Evolutionary conservation across 2,797 vertebrate species (phyloP), one percentile per base, ranked within the genome.

Genomic region (Siniperca undulata): DNA sequence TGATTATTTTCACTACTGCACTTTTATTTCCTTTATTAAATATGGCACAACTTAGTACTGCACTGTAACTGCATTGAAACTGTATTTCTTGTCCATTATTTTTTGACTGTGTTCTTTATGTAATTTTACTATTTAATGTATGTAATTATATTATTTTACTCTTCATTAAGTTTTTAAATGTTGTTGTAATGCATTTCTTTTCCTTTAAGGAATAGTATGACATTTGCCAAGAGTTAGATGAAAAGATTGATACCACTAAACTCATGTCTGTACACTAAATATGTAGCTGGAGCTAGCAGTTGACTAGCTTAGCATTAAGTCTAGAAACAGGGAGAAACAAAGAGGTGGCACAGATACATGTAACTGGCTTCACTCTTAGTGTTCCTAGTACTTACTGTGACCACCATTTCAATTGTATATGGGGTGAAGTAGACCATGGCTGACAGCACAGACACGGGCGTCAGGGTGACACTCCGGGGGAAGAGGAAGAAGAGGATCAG

Each of bases 401-500:
- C 74, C n/a, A 94, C 89, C 88, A 98, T 93, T 0, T 89, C 72
- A 16, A 97, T 88, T 0, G 27, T 52, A 0, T 58, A 0, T 0
- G 84, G 74, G 34, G 52, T 77, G 77, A 96, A 96, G 89, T 84
- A 92, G 36, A 97, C 89, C 0, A 90, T 81, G 53, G 96, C 97
- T 1, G 96, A 97, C 78, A 94, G 95, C 74, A 98, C 94, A 2
- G 96, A 96, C 1, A 94, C 92, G 0, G 97, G 95, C 3, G 93
- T 91, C 69, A 97, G 64, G 0, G 70, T 68, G 68, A 98, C 77
- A 22, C 96, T 96, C 85, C 97, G 96, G 0, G 97, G 97, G 86
- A 97, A 98, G 60, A 98, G 93, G 95, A 98, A 97, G 90, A 97
- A 98, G 68, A 97, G 88, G 77, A 96, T 88, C 64, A 97, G 91